A percentile compares a stretch with the other conserved stretches of the same genome.
Conservation (phyloP, 2,888 invertebrate genomes). For the Thumatha senex region DNA sequence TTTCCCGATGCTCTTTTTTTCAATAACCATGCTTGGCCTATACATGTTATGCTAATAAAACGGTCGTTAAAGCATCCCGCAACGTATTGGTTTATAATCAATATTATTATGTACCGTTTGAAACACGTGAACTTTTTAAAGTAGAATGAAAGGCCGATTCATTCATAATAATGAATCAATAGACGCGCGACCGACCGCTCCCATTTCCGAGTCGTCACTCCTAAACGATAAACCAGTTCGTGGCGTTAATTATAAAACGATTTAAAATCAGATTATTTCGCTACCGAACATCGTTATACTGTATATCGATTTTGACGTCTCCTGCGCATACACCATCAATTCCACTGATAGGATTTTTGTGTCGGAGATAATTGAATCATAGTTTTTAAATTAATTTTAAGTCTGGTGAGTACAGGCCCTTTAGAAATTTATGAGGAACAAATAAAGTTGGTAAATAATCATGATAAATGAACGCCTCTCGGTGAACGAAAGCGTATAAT, state of each 20-base stretch:
- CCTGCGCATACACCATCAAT: slow-evolving; percentile 60
- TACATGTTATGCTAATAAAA: slow-evolving; percentile 48
- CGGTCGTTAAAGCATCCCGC: slow-evolving; percentile 55
- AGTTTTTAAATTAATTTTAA: slow-evolving; percentile 52
- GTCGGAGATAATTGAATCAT: slow-evolving; percentile 62
- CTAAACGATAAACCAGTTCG: slow-evolving; percentile 63
- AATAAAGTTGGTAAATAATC: slow-evolving; percentile 27
- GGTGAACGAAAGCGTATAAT: slow-evolving; percentile 50
- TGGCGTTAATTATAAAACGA: slow-evolving; percentile 75
- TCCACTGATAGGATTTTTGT: slow-evolving; percentile 64
- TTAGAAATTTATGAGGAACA: slow-evolving; percentile 22
- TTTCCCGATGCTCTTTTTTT: slow-evolving; percentile 32
- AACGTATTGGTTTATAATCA: slow-evolving; percentile 61
- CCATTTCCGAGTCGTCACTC: slow-evolving; percentile 66
- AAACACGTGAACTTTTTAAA: slow-evolving; percentile 53
- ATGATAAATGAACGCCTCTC: slow-evolving; percentile 40
- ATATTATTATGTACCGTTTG: slow-evolving; percentile 60
- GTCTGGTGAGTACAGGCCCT: slow-evolving; percentile 29
- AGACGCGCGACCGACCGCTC: slow-evolving; percentile 57
- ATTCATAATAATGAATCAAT: slow-evolving; percentile 78
- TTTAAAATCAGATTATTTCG: slow-evolving; percentile 74
- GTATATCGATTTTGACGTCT: slow-evolving; percentile 65
- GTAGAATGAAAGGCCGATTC: slow-evolving; percentile 72
- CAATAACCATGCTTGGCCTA: slow-evolving; percentile 31
- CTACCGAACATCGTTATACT: slow-evolving; percentile 65